phyloP scores from a whole-genome alignment of 1,140 invertebrate species.

The Danaus melanippus region DNA sequence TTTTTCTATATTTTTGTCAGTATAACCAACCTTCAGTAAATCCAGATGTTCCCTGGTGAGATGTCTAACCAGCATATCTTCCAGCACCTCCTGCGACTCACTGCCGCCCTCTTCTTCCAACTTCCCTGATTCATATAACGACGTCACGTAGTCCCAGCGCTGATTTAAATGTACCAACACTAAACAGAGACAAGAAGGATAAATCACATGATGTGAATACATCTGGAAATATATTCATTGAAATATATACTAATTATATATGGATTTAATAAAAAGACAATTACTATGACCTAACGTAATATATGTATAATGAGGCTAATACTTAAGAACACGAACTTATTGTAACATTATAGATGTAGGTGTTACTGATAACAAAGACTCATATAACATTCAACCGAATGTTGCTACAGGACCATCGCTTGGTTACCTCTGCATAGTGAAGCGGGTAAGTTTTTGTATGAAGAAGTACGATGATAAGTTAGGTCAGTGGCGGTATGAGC shows the following conservation, averaged over 20 bases:
- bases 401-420: no score
- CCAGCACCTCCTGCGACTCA: slow-evolving; percentile 89
- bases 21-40: slow-evolving; percentile 77
- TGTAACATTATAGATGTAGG: no score
- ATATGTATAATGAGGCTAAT: no score
- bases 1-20: not conserved
- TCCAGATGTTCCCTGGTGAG: slow-evolving; percentile 91
- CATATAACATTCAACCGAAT: no score
- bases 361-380: no score
- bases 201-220: no score
- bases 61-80: slow-evolving; percentile 89
- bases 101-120: slow-evolving; percentile 84
- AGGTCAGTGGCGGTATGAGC: not conserved
- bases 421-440: no score
- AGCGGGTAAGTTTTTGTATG: no score
- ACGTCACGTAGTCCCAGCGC: slow-evolving; percentile 85
- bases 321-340: no score
- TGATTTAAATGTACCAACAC: slow-evolving; percentile 82
- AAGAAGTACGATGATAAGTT: no score
- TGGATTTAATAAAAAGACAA: not conserved
- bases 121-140: slow-evolving; percentile 82
- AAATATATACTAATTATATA: slow-evolving; percentile 1
- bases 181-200: slow-evolving; percentile 23
- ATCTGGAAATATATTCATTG: slow-evolving; percentile 1
- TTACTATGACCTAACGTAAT: no score